Percentiles rank a stretch among this genome's conserved stretches.
These are phyloP conservation scores for Lapara coniferarum DNA, from an alignment of 2,888 invertebrate species.

Conservation along the genomic window DNA sequence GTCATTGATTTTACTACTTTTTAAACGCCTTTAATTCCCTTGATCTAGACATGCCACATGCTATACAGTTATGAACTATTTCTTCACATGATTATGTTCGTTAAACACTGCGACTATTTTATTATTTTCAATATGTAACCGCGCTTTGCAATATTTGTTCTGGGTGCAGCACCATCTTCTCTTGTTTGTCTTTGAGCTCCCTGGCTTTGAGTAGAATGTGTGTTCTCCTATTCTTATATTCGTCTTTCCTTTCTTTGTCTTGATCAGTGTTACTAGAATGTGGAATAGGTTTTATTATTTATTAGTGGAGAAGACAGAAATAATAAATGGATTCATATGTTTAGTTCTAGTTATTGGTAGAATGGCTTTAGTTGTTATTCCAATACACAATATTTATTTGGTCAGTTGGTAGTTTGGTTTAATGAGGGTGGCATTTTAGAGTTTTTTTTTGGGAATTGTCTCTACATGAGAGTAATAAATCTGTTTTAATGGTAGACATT, in stretches of 20 bases:
- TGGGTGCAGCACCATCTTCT: conserved; percentile 64
- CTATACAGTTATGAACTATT: conserved; percentile 38
- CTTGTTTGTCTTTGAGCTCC: conserved; percentile 49
- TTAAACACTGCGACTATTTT: conserved; percentile 66
- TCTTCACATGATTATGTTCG: conserved; percentile 67
- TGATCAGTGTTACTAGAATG: conserved; percentile 61
- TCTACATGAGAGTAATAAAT: too few species aligned
- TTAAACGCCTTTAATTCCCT: neutral
- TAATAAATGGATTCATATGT: too few species aligned
- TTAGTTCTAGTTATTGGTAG: too few species aligned
- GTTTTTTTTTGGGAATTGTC: too few species aligned
- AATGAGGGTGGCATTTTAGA: too few species aligned
- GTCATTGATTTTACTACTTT: too few species aligned
- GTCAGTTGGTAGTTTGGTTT: too few species aligned
- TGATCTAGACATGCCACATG: neutral
- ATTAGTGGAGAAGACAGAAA: neutral
- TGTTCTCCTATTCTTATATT: conserved; percentile 64
- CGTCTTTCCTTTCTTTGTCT: conserved; percentile 62
- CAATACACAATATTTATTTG: too few species aligned
- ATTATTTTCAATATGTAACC: conserved; percentile 59
- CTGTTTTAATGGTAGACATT: too few species aligned
- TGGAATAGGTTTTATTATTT: neutral
- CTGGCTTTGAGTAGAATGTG: conserved; percentile 64
- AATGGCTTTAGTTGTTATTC: too few species aligned
- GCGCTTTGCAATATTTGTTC: conserved; percentile 66